A percentile compares a stretch with the other conserved stretches of the same genome.
Conservation (phyloP, 2,888 invertebrate species). For the Netelia melanura region DNA sequence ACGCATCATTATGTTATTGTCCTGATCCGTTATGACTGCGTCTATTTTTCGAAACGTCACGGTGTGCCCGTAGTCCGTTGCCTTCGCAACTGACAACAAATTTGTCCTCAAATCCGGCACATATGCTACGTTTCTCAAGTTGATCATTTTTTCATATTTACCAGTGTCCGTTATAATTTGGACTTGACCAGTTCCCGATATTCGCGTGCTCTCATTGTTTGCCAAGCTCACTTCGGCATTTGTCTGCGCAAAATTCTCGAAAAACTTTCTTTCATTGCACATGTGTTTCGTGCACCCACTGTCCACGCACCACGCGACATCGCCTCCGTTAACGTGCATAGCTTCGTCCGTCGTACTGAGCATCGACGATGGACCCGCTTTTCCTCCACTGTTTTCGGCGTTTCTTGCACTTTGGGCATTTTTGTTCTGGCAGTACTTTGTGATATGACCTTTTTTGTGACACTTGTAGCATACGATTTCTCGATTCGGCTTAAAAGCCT, state of each 20-base stretch:
- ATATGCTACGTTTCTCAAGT: constrained; percentile 27
- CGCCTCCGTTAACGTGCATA: too few species aligned
- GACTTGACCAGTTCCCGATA: constrained; percentile 21
- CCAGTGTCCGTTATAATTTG: constrained; percentile 4
- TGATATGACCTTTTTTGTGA: constrained; percentile 16
- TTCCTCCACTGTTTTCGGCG: constrained; percentile 1
- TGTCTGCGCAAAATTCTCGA: constrained; percentile 6
- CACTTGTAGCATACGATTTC: constrained; percentile 22
- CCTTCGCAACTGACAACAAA: too few species aligned
- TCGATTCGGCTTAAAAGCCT: background rate
- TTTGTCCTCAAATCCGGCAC: background rate
- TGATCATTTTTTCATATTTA: background rate
- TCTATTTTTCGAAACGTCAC: constrained; percentile 41
- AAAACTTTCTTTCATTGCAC: background rate
- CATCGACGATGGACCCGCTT: constrained; percentile 15
- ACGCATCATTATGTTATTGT: constrained; percentile 16
- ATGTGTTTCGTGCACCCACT: too few species aligned
- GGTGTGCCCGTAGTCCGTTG: constrained; percentile 42
- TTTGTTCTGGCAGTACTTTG: constrained; percentile 3
- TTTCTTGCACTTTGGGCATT: constrained; percentile 7
- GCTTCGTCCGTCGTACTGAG: constrained; percentile 37
- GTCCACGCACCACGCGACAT: too few species aligned
- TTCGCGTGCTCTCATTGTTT: constrained; percentile 30
- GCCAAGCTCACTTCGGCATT: constrained; percentile 27
- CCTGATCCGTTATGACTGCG: constrained; percentile 37